phyloP scores from a whole-genome alignment of 2,113 vertebrate genomes.

The Campylorhamphus procurvoides region DNA sequence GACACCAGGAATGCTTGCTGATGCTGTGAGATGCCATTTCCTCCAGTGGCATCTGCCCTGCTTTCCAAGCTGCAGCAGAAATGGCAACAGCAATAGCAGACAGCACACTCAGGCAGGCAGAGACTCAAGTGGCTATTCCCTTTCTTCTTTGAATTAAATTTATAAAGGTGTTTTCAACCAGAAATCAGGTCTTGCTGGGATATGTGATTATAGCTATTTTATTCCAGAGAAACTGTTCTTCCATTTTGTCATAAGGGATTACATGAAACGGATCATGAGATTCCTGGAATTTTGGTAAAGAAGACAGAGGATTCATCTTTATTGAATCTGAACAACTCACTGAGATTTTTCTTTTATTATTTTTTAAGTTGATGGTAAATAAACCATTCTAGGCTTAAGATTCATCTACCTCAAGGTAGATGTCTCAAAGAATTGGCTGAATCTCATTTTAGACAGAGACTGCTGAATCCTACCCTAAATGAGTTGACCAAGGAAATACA shows the following conservation, averaged over 20 bases:
- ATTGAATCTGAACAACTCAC: background rate
- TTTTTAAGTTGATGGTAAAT: background rate
- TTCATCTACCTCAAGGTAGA: background rate
- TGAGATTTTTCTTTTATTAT: background rate
- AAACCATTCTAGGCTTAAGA: background rate
- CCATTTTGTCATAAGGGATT: background rate
- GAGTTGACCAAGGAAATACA: background rate
- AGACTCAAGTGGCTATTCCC: background rate
- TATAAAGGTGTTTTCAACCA: background rate
- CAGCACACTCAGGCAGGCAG: background rate
- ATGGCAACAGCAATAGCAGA: background rate
- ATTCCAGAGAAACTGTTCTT: background rate
- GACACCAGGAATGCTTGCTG: rapidly evolving
- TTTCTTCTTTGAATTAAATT: background rate
- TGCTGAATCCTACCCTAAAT: background rate
- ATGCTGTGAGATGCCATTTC: background rate
- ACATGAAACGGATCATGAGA: background rate
- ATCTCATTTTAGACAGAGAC: background rate
- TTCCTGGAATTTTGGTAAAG: background rate
- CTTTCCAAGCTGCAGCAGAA: background rate
- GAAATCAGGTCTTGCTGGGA: background rate
- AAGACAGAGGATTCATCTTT: background rate
- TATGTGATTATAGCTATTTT: background rate
- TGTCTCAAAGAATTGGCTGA: too few relatives aligned
- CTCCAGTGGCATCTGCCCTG: background rate